Evolutionary conservation across 1,140 invertebrate genomes (phyloP), one percentile per base, ranked within the genome.

Genomic region (Cotesia typhae): DNA sequence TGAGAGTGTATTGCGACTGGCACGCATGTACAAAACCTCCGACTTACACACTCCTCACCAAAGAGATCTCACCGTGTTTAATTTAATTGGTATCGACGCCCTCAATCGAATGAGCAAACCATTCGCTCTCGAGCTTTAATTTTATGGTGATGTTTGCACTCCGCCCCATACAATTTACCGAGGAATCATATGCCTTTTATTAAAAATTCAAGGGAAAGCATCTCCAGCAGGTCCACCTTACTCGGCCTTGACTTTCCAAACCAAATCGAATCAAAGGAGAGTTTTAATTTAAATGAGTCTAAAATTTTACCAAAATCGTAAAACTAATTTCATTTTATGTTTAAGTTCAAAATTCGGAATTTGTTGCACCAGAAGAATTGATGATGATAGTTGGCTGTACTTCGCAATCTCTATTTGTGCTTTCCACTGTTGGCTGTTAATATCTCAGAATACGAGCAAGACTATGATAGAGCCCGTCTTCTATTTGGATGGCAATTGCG

Each of bases 21-120:
- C 10, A 41, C 35, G 35, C 61, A 60, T 38, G 38, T 61, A 37
- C 60, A 52, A 28, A 28, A 28, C 28, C 28, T 28, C 20, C 4
- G 36, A 14, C 57, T 57, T 47, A 47, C 10, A 47, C 41, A 47
- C 41, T 10, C 41, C 28, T 28, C 28, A 28, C 28, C 28, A 28
- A 28, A 36, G 38, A 52, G 37, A 52, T 38, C 37, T 66, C 64
- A 47, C 38, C 64, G 73, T 78, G 77, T 80, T 82, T 82, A 80
- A 82, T 83, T 83, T 83, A 82, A 83, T 83, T 81, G 80, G 79
- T 78, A 83, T 82, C 80, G 80, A 81, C 82, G 82, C 78, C 75
- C 74, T 78, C 75, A 72, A 37, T 47, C 77, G 78, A 79, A n/a
- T 75, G 75, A 79, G 79, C 79, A 66, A 57, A 67, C 17, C 12